Conservation (phyloP, 2,797 vertebrate species). For the Zalophus californianus region DNA sequence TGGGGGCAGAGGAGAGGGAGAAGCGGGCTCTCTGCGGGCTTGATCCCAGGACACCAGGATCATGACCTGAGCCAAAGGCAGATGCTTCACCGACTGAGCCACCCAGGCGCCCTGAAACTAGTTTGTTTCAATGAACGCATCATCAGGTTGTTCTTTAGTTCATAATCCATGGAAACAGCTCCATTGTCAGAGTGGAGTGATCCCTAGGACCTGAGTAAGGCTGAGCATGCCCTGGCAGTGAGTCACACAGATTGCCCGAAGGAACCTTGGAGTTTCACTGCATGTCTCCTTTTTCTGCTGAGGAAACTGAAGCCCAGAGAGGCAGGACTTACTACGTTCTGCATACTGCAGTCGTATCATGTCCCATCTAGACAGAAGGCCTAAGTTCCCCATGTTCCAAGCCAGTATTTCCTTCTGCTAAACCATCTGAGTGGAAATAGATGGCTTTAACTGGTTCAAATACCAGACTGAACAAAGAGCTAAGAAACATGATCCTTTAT, state of each 20-base stretch:
- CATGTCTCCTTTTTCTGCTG: neutral
- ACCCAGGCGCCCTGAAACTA: neutral
- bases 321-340: neutral
- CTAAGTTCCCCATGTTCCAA: neutral
- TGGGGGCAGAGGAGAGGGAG: too few species aligned
- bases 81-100: neutral
- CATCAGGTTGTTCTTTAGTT: neutral
- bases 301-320: constrained; percentile 20
- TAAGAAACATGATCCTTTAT: neutral
- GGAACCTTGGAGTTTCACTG: neutral
- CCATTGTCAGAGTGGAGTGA: neutral
- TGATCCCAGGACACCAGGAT: neutral
- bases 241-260: neutral
- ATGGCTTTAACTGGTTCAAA: constrained; percentile 28
- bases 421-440: neutral
- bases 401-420: constrained; percentile 34
- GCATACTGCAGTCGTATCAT: neutral
- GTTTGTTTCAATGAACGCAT: neutral
- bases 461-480: neutral
- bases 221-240: neutral
- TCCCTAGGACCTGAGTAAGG: neutral
- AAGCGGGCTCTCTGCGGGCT: too few species aligned
- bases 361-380: neutral
- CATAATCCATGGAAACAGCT: neutral
- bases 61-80: neutral